Conservation (phyloP, 2,113 vertebrate genomes). For the Zosterops borbonicus region DNA sequence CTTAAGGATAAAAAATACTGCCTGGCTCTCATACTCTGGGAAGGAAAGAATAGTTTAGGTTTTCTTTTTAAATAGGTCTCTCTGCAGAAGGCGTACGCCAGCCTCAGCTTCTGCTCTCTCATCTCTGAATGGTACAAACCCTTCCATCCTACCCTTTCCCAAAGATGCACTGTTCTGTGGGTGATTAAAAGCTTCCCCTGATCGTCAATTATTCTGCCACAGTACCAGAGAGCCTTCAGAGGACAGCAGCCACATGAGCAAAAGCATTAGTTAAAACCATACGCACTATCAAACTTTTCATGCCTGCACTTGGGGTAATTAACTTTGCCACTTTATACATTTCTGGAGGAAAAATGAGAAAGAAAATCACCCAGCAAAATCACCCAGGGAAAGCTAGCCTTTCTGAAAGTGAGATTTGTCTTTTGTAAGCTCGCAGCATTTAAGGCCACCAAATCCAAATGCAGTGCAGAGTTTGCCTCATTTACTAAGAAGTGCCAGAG, state of each 20-base stretch:
- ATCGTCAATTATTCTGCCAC: constrained; percentile 19
- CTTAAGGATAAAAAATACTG: not conserved
- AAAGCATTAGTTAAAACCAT: not conserved
- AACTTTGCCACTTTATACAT: constrained; percentile 11
- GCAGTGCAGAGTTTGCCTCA: not conserved
- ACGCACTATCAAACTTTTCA: not conserved
- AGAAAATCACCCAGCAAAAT: not conserved
- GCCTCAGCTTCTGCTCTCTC: not conserved
- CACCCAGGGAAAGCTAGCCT: not conserved
- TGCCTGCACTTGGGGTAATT: not conserved
- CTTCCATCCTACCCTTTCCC: not conserved
- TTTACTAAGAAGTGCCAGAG: not conserved
- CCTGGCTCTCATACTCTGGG: not conserved
- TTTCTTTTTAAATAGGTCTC: not conserved
- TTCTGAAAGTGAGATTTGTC: not conserved
- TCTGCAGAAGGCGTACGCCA: fast-evolving
- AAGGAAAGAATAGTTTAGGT: not conserved
- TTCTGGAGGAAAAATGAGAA: not conserved
- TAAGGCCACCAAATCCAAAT: not conserved
- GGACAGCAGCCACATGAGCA: not conserved
- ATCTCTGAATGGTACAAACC: not conserved
- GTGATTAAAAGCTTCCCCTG: constrained; percentile 30
- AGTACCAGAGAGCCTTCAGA: constrained; percentile 28
- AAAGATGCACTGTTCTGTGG: not conserved
- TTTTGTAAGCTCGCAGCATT: not conserved